phyloP scores from a whole-genome alignment of 2,797 vertebrate species.

The Carapus acus region DNA sequence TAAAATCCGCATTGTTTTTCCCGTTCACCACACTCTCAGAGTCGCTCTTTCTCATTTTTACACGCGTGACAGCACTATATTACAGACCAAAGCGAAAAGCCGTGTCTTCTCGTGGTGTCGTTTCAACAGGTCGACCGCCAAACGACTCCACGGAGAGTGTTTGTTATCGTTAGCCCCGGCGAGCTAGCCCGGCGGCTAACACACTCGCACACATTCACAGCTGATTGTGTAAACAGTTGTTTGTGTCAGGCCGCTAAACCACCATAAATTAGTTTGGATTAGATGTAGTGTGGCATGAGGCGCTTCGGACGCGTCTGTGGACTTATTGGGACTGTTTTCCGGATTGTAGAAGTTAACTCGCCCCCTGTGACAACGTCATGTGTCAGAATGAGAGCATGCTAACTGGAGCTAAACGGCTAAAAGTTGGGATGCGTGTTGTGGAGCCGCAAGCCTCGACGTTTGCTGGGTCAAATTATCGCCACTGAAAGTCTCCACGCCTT shows the following conservation, averaged over 20 bases:
- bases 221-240: constrained; percentile 71
- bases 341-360: constrained; percentile 19
- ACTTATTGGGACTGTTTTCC: not conserved
- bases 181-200: constrained; percentile 58
- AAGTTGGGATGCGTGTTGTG: constrained; percentile 53
- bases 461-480: not conserved
- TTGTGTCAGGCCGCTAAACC: constrained; percentile 44
- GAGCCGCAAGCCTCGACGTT: constrained; percentile 2
- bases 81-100: not conserved
- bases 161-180: constrained; percentile 48
- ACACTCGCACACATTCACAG: constrained; percentile 60
- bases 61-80: not conserved
- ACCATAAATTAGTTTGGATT: not conserved
- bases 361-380: constrained; percentile 35
- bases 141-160: constrained; percentile 58
- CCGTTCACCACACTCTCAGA: constrained; percentile 42
- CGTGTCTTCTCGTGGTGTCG: constrained; percentile 27
- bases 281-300: not conserved
- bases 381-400: constrained; percentile 52
- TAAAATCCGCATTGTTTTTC: constrained; percentile 65
- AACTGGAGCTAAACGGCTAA: constrained; percentile 56
- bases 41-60: constrained; percentile 22
- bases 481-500: too few species aligned
- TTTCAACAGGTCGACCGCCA: constrained; percentile 30
- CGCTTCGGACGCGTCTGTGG: accelerated